Evolutionary conservation across 2,888 invertebrate genomes (phyloP).

Genomic region (Empis livida): DNA sequence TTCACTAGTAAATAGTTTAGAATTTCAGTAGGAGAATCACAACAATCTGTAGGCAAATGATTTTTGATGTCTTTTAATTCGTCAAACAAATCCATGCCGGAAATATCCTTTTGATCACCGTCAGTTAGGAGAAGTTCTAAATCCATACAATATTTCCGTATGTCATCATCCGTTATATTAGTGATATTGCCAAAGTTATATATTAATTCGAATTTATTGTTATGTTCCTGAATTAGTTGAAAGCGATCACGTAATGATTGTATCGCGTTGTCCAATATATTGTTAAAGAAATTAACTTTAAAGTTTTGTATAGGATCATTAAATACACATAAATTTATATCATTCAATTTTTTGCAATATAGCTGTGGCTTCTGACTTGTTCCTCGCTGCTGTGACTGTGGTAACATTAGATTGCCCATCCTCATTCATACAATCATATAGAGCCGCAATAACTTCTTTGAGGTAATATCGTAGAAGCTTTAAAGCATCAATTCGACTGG

Average conservation of each 20-base stretch:
- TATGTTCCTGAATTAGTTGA: slow-evolving; percentile 3
- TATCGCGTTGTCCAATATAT: neutral
- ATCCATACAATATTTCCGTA: neutral
- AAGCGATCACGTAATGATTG: neutral
- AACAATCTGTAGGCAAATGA: neutral
- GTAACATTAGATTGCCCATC: neutral
- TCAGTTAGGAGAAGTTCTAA: neutral
- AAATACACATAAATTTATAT: neutral
- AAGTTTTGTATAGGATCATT: neutral
- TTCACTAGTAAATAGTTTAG: neutral
- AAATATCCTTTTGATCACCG: neutral
- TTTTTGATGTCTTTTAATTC: neutral
- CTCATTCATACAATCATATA: slow-evolving; percentile 1
- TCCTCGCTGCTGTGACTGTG: neutral
- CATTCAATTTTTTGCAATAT: neutral
- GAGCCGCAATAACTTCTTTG: slow-evolving; percentile 2
- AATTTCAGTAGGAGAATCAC: slow-evolving; percentile 1
- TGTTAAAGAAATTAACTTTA: neutral
- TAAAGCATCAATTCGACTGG: slow-evolving; percentile 1
- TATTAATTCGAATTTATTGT: slow-evolving; percentile 1
- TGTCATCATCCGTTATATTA: slow-evolving; percentile 1
- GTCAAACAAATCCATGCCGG: neutral
- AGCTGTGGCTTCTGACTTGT: neutral
- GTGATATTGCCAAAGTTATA: slow-evolving; percentile 2
- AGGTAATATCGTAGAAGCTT: slow-evolving; percentile 4